These are phyloP conservation scores for Mastomys coucha DNA, from an alignment of 2,113 vertebrate species.

Conservation along the genomic window DNA sequence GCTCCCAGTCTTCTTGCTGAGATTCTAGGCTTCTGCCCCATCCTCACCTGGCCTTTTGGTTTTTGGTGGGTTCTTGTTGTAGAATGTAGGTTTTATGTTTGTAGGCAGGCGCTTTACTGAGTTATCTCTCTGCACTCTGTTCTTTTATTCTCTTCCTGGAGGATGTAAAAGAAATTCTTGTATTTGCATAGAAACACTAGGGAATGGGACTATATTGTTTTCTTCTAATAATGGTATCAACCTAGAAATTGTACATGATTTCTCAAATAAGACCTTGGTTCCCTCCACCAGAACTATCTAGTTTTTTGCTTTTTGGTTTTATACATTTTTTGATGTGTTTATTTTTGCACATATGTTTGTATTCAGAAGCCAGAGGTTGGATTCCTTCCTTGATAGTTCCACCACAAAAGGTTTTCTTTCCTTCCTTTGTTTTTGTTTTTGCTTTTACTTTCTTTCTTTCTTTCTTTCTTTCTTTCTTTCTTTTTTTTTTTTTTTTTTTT, in stretches of 20 bases:
- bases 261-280: background rate
- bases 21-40: background rate
- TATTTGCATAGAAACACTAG: background rate
- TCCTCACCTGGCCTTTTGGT: background rate
- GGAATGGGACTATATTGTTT: background rate
- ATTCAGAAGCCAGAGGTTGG: background rate
- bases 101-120: background rate
- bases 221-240: background rate
- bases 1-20: background rate
- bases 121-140: background rate
- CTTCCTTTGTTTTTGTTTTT: too few species aligned
- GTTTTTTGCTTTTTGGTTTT: background rate
- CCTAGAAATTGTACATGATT: background rate
- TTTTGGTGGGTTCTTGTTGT: background rate
- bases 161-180: conserved; percentile 26
- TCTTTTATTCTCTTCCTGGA: conserved; percentile 37
- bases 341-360: background rate
- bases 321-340: background rate
- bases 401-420: background rate
- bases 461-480: background rate
- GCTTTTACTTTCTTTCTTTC: too few species aligned
- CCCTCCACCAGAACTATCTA: background rate
- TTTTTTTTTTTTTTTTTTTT: background rate
- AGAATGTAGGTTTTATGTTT: background rate
- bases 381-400: background rate